Percentiles rank a stretch among this genome's conserved stretches.
Conservation (phyloP, 2,113 vertebrate species). For the Eptesicus fuscus region DNA sequence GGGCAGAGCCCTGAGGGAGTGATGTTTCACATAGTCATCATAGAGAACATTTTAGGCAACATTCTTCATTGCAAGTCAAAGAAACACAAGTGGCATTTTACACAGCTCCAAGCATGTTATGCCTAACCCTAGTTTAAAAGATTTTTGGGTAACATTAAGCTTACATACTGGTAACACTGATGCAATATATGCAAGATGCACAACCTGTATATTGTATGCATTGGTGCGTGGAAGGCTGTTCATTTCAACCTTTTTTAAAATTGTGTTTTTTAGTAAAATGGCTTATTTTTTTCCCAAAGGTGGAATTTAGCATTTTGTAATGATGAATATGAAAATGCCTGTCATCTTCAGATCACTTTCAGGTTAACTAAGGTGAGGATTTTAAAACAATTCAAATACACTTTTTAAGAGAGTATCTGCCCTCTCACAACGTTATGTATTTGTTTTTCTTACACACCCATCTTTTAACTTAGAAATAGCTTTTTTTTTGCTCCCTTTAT, state of each 20-base stretch:
- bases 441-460: constrained; percentile 70
- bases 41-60: constrained; percentile 87
- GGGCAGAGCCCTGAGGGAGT: constrained; percentile 92
- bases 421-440: constrained; percentile 79
- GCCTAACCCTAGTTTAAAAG: constrained; percentile 75
- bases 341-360: constrained; percentile 81
- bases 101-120: constrained; percentile 73
- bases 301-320: constrained; percentile 84
- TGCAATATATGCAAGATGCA: constrained; percentile 72
- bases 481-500: constrained; percentile 80
- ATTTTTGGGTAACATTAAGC: constrained; percentile 69
- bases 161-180: constrained; percentile 78
- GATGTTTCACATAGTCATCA: constrained; percentile 77
- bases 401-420: constrained; percentile 79
- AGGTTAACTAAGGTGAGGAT: constrained; percentile 79
- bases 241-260: constrained; percentile 81
- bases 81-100: constrained; percentile 79
- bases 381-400: constrained; percentile 64
- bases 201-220: constrained; percentile 79
- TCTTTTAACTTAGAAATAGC: constrained; percentile 78
- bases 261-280: constrained; percentile 85
- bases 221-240: constrained; percentile 78
- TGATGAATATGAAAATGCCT: constrained; percentile 83
- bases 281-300: constrained; percentile 85
- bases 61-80: constrained; percentile 84